Evolutionary conservation across 2,888 invertebrate species (phyloP).

Genomic region (Agrotis clavis): DNA sequence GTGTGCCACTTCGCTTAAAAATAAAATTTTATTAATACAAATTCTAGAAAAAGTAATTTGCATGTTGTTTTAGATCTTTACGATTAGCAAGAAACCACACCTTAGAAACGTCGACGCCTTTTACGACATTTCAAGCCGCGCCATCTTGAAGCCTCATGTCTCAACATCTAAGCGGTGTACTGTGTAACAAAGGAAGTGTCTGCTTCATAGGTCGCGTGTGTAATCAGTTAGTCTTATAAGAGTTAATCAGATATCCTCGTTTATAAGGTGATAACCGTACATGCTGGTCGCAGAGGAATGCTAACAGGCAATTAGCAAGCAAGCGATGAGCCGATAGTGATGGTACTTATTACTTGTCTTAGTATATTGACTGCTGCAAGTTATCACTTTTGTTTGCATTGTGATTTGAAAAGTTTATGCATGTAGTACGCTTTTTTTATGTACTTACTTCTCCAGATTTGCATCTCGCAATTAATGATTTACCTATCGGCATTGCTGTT

Average conservation of each 20-base stretch:
- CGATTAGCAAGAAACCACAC: conserved; percentile 38
- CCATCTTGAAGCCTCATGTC: conserved; percentile 21
- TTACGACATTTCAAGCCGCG: conserved; percentile 31
- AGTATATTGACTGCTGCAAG: conserved; percentile 58
- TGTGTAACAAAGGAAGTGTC: conserved; percentile 51
- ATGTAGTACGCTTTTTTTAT: neutral
- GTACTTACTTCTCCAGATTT: neutral
- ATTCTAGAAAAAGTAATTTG: conserved; percentile 29
- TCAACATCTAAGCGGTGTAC: conserved; percentile 32
- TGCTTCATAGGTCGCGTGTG: conserved; percentile 45
- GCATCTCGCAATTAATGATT: neutral
- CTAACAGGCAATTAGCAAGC: conserved; percentile 68
- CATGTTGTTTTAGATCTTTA: conserved; percentile 32
- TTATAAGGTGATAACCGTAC: conserved; percentile 61
- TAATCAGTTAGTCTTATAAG: conserved; percentile 65
- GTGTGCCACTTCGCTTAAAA: neutral
- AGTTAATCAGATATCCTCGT: conserved; percentile 58
- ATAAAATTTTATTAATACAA: conserved; percentile 5
- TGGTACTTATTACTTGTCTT: conserved; percentile 39
- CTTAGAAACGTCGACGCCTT: conserved; percentile 28
- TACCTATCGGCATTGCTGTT: neutral
- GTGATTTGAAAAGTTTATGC: conserved; percentile 34
- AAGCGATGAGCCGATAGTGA: conserved; percentile 62
- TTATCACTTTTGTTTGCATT: conserved; percentile 52
- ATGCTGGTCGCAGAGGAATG: conserved; percentile 58